phyloP scores from a whole-genome alignment of 64 coral and sea anemone genomes.

The Montipora cactus region DNA sequence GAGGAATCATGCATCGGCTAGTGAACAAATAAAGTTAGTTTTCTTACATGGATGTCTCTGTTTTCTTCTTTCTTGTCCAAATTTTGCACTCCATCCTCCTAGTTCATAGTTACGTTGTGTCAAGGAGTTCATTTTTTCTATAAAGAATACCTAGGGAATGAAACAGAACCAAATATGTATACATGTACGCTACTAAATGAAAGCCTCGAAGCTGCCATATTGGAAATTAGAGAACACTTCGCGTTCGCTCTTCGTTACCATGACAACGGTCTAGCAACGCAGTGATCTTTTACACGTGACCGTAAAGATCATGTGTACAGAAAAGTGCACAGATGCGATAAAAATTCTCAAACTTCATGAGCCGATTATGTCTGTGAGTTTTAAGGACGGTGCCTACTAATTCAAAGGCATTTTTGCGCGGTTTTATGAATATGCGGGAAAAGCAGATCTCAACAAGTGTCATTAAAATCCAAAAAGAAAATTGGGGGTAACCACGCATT shows the following conservation, averaged over 20 bases:
- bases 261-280: background rate
- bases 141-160: background rate
- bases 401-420: too few species aligned
- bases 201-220: conserved; percentile 12
- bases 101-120: background rate
- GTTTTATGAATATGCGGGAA: too few species aligned
- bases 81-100: conserved; percentile 86
- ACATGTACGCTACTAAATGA: background rate
- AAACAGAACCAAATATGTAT: background rate
- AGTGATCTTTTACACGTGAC: too few species aligned
- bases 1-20: too few species aligned
- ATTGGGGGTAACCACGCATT: too few species aligned
- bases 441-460: too few species aligned
- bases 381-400: too few species aligned
- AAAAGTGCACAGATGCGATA: too few species aligned
- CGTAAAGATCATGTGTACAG: too few species aligned
- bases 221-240: conserved; percentile 20
- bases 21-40: background rate
- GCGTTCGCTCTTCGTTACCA: background rate
- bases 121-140: conserved; percentile 36
- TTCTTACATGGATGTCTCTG: conserved; percentile 75
- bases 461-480: too few species aligned
- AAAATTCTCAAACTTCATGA: too few species aligned
- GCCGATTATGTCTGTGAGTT: too few species aligned
- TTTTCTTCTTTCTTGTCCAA: conserved; percentile 65